phyloP scores from a whole-genome alignment of 2,888 invertebrate genomes.

The Ommatoiulus sabulosus region DNA sequence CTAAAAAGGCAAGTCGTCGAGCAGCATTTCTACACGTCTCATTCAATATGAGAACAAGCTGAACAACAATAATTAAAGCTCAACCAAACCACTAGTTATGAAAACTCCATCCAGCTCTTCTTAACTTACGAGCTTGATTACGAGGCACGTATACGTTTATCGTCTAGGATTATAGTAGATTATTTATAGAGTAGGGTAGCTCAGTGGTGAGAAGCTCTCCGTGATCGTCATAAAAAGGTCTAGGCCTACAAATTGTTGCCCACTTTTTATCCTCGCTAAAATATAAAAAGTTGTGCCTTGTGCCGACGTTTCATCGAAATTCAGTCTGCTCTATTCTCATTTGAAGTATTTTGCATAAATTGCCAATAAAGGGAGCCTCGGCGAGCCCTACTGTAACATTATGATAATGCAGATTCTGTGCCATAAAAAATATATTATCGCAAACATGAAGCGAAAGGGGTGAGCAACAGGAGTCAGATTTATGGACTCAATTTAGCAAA shows the following conservation, averaged over 20 bases:
- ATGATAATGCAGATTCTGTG: conserved; percentile 38
- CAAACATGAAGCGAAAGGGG: conserved; percentile 30
- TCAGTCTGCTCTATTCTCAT: conserved; percentile 6
- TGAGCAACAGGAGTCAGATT: conserved; percentile 41
- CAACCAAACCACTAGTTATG: background rate
- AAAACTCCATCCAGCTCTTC: background rate
- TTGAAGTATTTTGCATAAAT: conserved; percentile 35
- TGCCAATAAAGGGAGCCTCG: conserved; percentile 26
- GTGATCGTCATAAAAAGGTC: background rate
- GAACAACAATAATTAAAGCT: background rate
- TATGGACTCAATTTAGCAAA: background rate
- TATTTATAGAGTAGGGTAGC: conserved; percentile 28
- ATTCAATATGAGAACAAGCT: background rate
- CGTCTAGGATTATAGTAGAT: background rate
- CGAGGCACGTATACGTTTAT: conserved; percentile 35
- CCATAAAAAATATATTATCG: conserved; percentile 4
- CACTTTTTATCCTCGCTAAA: background rate
- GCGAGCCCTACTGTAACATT: background rate
- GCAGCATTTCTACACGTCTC: background rate
- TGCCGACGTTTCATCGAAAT: background rate
- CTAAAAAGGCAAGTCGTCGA: background rate
- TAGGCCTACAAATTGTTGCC: conserved; percentile 3
- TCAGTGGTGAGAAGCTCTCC: conserved; percentile 32
- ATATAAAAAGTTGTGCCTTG: background rate
- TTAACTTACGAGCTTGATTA: background rate